phyloP scores from a whole-genome alignment of 2,888 invertebrate genomes.

The Meiosimyza decipiens region DNA sequence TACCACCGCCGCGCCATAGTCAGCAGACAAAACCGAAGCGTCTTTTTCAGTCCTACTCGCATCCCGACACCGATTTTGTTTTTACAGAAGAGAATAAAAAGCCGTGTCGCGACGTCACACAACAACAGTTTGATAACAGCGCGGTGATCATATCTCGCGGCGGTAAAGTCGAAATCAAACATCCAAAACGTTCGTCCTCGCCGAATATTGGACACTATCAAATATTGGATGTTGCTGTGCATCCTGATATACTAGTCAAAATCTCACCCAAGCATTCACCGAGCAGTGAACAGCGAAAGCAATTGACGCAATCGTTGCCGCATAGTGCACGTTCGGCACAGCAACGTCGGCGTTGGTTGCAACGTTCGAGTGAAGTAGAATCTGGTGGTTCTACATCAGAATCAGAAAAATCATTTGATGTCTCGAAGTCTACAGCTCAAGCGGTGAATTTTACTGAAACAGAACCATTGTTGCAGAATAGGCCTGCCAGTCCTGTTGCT shows the following conservation, averaged over 20 bases:
- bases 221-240: constrained; percentile 56
- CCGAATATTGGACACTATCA: constrained; percentile 58
- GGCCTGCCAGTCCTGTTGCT: constrained; percentile 17
- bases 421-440: neutral
- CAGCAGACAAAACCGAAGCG: constrained; percentile 47
- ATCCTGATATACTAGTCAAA: constrained; percentile 59
- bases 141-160: constrained; percentile 51
- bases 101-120: constrained; percentile 44
- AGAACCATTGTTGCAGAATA: neutral
- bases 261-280: constrained; percentile 53
- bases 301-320: constrained; percentile 25
- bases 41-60: constrained; percentile 56
- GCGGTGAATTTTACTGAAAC: neutral
- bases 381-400: constrained; percentile 52
- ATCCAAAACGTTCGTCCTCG: constrained; percentile 56
- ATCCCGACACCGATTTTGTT: constrained; percentile 59
- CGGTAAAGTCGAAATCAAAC: constrained; percentile 54
- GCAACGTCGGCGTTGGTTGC: constrained; percentile 50
- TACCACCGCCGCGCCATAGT: constrained; percentile 15
- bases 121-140: constrained; percentile 28
- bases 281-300: constrained; percentile 14
- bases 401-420: constrained; percentile 47
- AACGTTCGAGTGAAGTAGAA: constrained; percentile 53
- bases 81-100: constrained; percentile 61
- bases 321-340: constrained; percentile 45